Evolutionary conservation across 1,140 invertebrate genomes (phyloP).

Genomic region (Drosophila punjabiensis): DNA sequence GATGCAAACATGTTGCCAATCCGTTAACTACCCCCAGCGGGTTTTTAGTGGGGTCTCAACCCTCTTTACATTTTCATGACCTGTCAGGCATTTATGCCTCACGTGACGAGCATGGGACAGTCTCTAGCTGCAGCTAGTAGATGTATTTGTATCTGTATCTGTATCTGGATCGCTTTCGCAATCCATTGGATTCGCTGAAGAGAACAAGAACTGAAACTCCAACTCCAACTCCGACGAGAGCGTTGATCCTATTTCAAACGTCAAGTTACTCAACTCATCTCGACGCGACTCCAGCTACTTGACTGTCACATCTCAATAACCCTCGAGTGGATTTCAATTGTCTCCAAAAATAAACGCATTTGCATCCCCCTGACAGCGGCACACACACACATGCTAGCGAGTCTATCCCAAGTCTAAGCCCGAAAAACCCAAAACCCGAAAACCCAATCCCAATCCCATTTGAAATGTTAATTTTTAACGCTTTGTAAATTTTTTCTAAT

Average conservation of each 20-base stretch:
- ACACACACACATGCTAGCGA: constrained; percentile 10
- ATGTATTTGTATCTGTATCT: constrained; percentile 3
- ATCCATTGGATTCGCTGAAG: constrained; percentile 25
- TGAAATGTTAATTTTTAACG: constrained; percentile 83
- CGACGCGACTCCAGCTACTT: constrained; percentile 66
- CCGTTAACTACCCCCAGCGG: constrained; percentile 13
- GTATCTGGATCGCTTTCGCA: constrained; percentile 30
- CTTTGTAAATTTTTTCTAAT: constrained; percentile 78
- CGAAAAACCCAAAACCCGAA: constrained; percentile 47
- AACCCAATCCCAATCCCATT: constrained; percentile 60
- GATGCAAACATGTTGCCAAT: constrained; percentile 14
- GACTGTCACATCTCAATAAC: constrained; percentile 83
- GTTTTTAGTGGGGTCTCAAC: constrained; percentile 6
- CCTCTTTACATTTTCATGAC: constrained; percentile 30
- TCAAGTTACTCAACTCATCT: constrained; percentile 63
- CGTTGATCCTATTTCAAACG: constrained; percentile 81
- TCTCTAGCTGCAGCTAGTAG: neutral
- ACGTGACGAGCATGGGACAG: constrained; percentile 43
- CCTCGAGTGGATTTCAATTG: constrained; percentile 82
- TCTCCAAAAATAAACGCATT: constrained; percentile 83
- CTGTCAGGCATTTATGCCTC: constrained; percentile 28
- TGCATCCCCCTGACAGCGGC: constrained; percentile 57
- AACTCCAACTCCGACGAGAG: constrained; percentile 13
- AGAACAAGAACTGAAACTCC: constrained; percentile 12
- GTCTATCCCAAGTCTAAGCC: constrained; percentile 46